Evolutionary conservation across 2,113 vertebrate species (phyloP).

Genomic region (Cavia aperea): DNA sequence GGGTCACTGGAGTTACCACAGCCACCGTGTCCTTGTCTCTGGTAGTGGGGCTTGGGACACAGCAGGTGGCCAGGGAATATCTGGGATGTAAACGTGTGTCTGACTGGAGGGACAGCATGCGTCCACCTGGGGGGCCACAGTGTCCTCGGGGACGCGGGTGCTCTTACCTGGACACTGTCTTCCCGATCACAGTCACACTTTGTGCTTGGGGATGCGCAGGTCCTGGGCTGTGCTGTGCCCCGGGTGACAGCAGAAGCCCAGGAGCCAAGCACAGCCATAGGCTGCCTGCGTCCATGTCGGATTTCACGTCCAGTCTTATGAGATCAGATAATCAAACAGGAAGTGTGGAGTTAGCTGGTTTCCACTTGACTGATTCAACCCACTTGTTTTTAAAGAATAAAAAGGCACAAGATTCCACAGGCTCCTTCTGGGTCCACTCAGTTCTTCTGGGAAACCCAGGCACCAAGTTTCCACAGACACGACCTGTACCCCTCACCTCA

Average conservation of each 20-base stretch:
- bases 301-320: background rate
- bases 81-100: background rate
- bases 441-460: background rate
- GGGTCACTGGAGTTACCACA: background rate
- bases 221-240: background rate
- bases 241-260: background rate
- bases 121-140: background rate
- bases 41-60: background rate
- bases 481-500: background rate
- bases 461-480: no score
- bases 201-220: no score
- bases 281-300: background rate
- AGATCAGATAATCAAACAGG: background rate
- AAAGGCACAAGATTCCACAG: background rate
- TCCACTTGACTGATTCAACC: background rate
- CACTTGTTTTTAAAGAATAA: background rate
- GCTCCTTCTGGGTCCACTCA: fast-evolving
- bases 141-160: background rate
- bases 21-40: background rate
- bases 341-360: background rate
- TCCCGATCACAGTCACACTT: background rate
- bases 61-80: background rate
- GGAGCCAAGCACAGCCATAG: background rate
- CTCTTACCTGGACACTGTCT: background rate
- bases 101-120: background rate